Percentiles rank a stretch among this genome's conserved stretches.
Evolutionary conservation across 2,113 vertebrate genomes (phyloP).

Genomic region (Xenopus tropicalis): UCB_Xtro_10.0 CM004446.2:91206001-91206500

Average conservation of each 20-base stretch:
- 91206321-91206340: too few species aligned
- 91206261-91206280: neutral
- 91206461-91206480: too few species aligned
- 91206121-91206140: neutral
- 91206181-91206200: conserved; percentile 24
- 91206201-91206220: conserved; percentile 1
- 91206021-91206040: conserved; percentile 26
- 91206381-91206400: too few species aligned
- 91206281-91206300: conserved; percentile 3
- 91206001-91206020: conserved; percentile 13
- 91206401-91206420: too few species aligned
- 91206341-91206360: too few species aligned
- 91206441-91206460: too few species aligned
- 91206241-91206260: neutral
- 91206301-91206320: neutral
- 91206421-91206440: too few species aligned
- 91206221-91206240: conserved; percentile 21
- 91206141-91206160: neutral
- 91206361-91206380: too few species aligned
- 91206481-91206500: too few species aligned
- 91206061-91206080: conserved; percentile 37
- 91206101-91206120: neutral
- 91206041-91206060: conserved; percentile 34
- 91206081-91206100: conserved; percentile 5
- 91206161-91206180: conserved; percentile 21